Evolutionary conservation across 1,140 invertebrate genomes (phyloP).

Genomic region (Dendrolimus punctatus): DNA sequence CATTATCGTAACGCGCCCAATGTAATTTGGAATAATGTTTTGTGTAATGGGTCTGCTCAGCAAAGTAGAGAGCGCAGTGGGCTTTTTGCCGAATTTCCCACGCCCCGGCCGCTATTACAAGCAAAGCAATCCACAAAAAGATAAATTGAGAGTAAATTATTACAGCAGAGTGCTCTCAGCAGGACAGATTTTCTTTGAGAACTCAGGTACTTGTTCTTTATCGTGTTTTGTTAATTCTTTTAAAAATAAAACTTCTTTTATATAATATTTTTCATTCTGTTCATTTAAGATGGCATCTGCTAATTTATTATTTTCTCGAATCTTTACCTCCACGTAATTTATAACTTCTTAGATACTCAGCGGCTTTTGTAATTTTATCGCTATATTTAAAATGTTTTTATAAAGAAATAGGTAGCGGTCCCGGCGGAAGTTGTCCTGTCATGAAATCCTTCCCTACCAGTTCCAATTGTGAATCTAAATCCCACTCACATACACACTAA

Average conservation of each 20-base stretch:
- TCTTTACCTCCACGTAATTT: no score
- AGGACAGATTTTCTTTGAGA: slow-evolving; percentile 44
- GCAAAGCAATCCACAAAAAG: slow-evolving; percentile 50
- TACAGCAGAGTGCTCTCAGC: slow-evolving; percentile 50
- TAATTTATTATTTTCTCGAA: no score
- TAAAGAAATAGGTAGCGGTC: no score
- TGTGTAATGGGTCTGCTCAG: slow-evolving; percentile 36
- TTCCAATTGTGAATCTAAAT: no score
- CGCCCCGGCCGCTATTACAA: slow-evolving; percentile 39
- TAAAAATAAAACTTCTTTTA: slow-evolving; percentile 9
- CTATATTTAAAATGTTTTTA: no score
- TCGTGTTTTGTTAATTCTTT: slow-evolving; percentile 31
- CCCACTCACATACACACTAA: no score
- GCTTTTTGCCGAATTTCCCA: slow-evolving; percentile 44
- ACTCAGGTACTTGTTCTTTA: slow-evolving; percentile 36
- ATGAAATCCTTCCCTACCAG: no score
- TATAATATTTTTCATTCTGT: neutral
- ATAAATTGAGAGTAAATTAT: slow-evolving; percentile 56
- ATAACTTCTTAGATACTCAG: no score
- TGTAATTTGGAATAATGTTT: slow-evolving; percentile 48
- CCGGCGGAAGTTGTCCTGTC: no score
- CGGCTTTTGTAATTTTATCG: no score
- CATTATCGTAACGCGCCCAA: slow-evolving; percentile 38
- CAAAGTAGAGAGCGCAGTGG: slow-evolving; percentile 33
- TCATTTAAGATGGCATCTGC: no score